These are phyloP conservation scores for Notarius quadriscutis DNA, from an alignment of 2,113 vertebrate genomes.

Conservation along the genomic window DNA sequence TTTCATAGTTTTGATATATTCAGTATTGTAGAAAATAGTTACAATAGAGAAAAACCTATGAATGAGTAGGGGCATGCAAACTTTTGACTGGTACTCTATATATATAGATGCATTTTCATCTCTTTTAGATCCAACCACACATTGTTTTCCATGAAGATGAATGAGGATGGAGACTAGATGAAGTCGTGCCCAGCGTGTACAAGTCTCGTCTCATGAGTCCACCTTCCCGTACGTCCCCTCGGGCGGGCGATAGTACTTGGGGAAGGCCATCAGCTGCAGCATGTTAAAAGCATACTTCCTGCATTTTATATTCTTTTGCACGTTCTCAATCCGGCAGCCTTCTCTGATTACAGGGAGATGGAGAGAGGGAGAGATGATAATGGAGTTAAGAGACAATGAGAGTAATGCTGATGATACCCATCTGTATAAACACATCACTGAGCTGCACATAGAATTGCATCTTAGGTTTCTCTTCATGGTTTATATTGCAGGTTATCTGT, in stretches of 20 bases:
- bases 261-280: conserved; percentile 97
- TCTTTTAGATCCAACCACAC: neutral
- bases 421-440: neutral
- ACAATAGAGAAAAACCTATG: too few species aligned
- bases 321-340: conserved; percentile 99
- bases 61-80: too few species aligned
- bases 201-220: conserved; percentile 79
- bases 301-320: conserved; percentile 98
- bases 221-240: conserved; percentile 97
- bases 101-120: neutral
- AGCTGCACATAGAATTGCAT: neutral
- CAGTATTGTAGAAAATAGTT: too few species aligned
- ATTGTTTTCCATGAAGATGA: neutral
- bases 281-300: conserved; percentile 99
- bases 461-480: neutral
- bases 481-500: too few species aligned
- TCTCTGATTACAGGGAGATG: conserved; percentile 81
- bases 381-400: conserved; percentile 62
- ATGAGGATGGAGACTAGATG: neutral
- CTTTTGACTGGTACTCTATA: neutral
- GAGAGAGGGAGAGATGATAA: conserved; percentile 55
- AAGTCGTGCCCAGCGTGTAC: neutral
- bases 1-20: too few species aligned
- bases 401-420: neutral
- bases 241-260: conserved; percentile 95